phyloP scores from a whole-genome alignment of 2,113 vertebrate species.

The Dasyurus viverrinus region DNA sequence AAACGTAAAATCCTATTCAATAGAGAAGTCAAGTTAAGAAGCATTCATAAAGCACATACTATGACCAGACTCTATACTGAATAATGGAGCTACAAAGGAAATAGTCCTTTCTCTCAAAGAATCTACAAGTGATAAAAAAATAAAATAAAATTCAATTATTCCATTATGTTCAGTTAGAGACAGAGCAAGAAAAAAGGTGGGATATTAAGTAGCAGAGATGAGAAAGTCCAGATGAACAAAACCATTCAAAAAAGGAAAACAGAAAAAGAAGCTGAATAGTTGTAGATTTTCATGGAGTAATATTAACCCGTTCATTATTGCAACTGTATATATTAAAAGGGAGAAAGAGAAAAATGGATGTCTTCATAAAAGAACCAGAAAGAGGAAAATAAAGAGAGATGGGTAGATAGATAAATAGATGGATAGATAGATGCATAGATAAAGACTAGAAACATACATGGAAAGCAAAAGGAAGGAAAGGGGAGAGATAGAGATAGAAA shows the following conservation, averaged over 20 bases:
- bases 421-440: neutral
- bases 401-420: neutral
- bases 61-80: neutral
- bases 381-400: neutral
- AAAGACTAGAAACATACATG: too few species aligned
- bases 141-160: neutral
- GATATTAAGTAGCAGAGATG: neutral
- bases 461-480: too few species aligned
- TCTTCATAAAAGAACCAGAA: too few species aligned
- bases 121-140: neutral
- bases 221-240: neutral
- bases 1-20: neutral
- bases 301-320: neutral
- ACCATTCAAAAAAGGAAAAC: neutral
- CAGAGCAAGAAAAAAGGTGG: neutral
- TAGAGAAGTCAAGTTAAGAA: neutral
- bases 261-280: neutral
- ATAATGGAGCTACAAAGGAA: neutral
- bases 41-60: neutral
- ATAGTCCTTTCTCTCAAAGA: neutral
- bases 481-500: neutral
- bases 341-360: neutral
- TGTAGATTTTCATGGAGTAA: neutral
- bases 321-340: neutral
- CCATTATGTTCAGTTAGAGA: neutral